A percentile compares a stretch with the other conserved stretches of the same genome.
These are phyloP conservation scores for Ryuthela nishihirai DNA, from an alignment of 2,888 invertebrate genomes.

Conservation along the genomic window DNA sequence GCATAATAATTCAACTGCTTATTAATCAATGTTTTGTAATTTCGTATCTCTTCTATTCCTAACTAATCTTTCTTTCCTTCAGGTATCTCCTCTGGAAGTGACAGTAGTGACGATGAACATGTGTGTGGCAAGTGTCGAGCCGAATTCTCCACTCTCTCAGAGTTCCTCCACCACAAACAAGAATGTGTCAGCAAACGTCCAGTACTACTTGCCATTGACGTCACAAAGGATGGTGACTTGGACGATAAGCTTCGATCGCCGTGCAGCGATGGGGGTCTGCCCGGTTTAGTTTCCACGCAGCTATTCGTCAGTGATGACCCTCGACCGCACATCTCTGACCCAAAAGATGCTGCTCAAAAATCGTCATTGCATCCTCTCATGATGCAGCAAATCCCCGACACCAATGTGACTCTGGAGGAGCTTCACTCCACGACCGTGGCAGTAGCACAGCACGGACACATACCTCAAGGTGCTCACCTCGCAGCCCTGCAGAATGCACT, in stretches of 20 bases:
- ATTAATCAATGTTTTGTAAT: no score
- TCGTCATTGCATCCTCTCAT: neutral
- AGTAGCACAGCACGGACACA: constrained; percentile 93
- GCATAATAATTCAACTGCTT: no score
- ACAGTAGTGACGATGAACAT: constrained; percentile 45
- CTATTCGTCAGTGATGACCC: no score
- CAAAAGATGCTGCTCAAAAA: neutral
- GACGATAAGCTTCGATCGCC: neutral
- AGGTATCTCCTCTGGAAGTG: constrained; percentile 26
- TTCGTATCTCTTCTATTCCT: neutral
- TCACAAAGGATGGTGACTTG: neutral
- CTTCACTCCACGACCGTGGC: no score
- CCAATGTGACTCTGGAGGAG: constrained; percentile 77
- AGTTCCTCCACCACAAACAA: constrained; percentile 48
- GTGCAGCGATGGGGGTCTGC: neutral
- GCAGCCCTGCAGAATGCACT: constrained; percentile 75
- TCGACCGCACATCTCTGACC: neutral
- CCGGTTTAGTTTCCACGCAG: neutral
- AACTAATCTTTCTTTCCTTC: constrained; percentile 8
- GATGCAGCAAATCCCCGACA: constrained; percentile 41
- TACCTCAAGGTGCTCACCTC: constrained; percentile 74
- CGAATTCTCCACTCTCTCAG: constrained; percentile 46
- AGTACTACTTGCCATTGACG: constrained; percentile 39
- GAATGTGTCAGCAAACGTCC: constrained; percentile 44
- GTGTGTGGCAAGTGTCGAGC: constrained; percentile 49